phyloP scores from a whole-genome alignment of 2,113 vertebrate species.

The Microtus richardsoni region DNA sequence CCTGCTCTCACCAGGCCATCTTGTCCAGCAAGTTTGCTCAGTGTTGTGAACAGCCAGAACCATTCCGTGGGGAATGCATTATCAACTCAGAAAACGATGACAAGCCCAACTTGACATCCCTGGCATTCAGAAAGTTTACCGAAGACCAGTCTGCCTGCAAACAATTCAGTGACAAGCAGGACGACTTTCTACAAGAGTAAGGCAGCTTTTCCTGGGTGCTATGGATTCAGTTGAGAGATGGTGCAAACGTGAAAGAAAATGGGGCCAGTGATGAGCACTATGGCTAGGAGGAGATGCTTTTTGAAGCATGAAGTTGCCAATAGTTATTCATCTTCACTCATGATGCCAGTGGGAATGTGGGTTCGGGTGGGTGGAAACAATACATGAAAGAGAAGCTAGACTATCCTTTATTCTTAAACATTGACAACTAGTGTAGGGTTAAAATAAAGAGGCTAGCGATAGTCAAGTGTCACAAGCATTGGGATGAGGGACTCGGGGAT shows the following conservation, averaged over 20 bases:
- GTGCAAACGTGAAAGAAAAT: not conserved
- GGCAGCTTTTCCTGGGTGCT: not conserved
- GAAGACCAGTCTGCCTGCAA: conserved; percentile 45
- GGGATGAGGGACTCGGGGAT: not conserved
- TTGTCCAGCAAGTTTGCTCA: conserved; percentile 26
- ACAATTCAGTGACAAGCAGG: conserved; percentile 14
- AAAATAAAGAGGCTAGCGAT: not conserved
- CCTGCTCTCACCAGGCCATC: conserved; percentile 14
- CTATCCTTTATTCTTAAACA: not conserved
- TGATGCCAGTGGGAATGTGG: not conserved
- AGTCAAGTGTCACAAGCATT: not conserved
- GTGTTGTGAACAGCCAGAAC: conserved; percentile 35
- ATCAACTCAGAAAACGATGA: conserved; percentile 52
- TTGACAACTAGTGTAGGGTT: not conserved
- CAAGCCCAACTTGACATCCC: not conserved
- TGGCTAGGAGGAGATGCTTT: not conserved
- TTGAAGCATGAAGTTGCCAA: not conserved
- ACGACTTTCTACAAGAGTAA: conserved; percentile 42
- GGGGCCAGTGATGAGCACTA: not conserved
- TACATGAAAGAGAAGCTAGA: not conserved
- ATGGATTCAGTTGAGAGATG: not conserved
- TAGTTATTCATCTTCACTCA: not conserved
- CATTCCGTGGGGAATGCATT: conserved; percentile 48
- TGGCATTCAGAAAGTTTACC: conserved; percentile 38
- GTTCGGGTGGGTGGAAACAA: not conserved